Base-by-base conservation (phyloP, 2,797 vertebrate genomes). In the Sebastes goodei region DNA sequence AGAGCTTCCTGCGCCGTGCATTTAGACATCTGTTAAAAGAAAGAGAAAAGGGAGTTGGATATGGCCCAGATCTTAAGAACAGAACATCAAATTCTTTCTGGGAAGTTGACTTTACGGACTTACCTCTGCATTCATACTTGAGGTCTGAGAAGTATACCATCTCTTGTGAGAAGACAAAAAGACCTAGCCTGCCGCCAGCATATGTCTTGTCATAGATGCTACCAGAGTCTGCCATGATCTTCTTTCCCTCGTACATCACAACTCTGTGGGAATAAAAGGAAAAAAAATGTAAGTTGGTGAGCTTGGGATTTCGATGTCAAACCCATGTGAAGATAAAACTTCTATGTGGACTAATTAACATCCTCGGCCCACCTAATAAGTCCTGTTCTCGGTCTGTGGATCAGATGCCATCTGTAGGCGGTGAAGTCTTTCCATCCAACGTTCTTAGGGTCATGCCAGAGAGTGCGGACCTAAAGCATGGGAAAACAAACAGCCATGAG, bases 81-180 rank as follows among this genome's bases (percentile, higher is more conserved):
- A 17, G 4, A 52, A 35, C 27, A 55, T 38, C 8, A 30, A 80
- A 62, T 66, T 1, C 23, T 82, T 65, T 46, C 4, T 25, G 3
- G 12, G 12, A 62, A 27, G 2, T 59, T 30, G 6, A 76, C 61
- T 72, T 42, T 0, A 63, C 2, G 4, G 33, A 49, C 96, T 93
- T 96, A 99, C 98, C 98, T 99, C 97, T 97, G 93, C 98, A 99
- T 94, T 99, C 98, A 81, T 99, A 99, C 95, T 99, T 99, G 93
- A 99, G 96, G 95, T 99, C 98, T 42, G 98, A 99, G 94, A 99
- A 99, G 95, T 99, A 99, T 83, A 98, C 98, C 98, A 99, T 99
- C 96, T 99, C 98, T 96, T 99, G 98, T 74, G 98, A 99, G 94
- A 99, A 99, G 89, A 99, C 98, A 86, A 99, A 99, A 66, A 99